Percentiles rank a stretch among this genome's conserved stretches.
These are phyloP conservation scores for Ctenoplectra terminalis DNA, from an alignment of 1,140 invertebrate species.

Conservation along the genomic window DNA sequence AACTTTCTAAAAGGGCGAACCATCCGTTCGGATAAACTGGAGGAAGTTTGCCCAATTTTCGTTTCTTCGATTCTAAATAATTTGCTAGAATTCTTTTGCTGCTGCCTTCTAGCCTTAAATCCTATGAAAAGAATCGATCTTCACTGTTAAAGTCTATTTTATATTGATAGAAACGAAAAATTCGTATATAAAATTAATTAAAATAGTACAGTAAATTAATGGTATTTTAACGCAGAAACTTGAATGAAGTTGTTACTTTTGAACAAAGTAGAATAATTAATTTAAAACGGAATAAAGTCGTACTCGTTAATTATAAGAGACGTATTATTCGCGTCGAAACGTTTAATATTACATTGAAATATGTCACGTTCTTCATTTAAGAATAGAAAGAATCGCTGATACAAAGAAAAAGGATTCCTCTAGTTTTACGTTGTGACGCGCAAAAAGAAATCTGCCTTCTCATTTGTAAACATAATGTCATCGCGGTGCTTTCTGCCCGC, in stretches of 20 bases:
- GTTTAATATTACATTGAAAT: not conserved
- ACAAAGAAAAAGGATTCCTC: slow-evolving; percentile 30
- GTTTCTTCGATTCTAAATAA: slow-evolving; percentile 67
- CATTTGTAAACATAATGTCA: slow-evolving; percentile 41
- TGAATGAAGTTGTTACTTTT: not conserved
- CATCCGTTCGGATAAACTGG: slow-evolving; percentile 96
- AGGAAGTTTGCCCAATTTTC: slow-evolving; percentile 86
- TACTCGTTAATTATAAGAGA: not conserved
- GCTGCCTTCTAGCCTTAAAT: slow-evolving; percentile 12
- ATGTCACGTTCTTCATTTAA: not conserved
- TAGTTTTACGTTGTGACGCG: slow-evolving; percentile 20
- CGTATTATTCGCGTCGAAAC: not conserved
- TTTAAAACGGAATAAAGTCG: not conserved
- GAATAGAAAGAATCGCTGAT: slow-evolving; percentile 16
- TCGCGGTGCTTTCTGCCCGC: not conserved
- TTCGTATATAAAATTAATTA: no score
- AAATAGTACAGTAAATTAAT: no score
- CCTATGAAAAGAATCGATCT: not conserved
- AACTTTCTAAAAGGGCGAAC: slow-evolving; percentile 91
- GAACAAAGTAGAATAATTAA: not conserved
- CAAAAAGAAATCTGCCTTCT: slow-evolving; percentile 20
- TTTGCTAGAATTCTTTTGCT: slow-evolving; percentile 11
- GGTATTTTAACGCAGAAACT: not conserved
- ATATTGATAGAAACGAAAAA: no score
- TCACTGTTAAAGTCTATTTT: not conserved